Conservation (phyloP, 2,113 vertebrate species). For the Chloroceryle aenea region DNA sequence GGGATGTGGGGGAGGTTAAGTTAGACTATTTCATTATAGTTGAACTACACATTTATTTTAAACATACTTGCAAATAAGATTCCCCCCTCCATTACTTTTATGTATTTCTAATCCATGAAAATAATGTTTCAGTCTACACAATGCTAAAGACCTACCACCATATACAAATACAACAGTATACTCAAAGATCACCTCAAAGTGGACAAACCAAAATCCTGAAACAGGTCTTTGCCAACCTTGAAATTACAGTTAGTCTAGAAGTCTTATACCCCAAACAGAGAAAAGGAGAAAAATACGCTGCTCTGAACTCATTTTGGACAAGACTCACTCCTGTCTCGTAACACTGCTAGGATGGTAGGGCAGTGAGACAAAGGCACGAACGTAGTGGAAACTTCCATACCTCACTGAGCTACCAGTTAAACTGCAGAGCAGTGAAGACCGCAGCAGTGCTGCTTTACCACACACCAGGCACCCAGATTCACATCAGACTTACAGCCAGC, state of each 20-base stretch:
- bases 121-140: not conserved
- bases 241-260: not conserved
- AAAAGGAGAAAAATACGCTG: not conserved
- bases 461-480: not conserved
- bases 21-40: not conserved
- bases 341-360: not conserved
- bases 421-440: not conserved
- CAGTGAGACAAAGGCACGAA: not conserved
- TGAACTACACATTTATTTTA: not conserved
- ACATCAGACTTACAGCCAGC: not conserved
- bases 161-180: not conserved
- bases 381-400: accelerated
- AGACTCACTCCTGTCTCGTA: not conserved
- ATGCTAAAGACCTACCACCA: not conserved
- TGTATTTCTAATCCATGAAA: not conserved
- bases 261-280: not conserved
- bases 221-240: not conserved
- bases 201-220: not conserved
- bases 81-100: not conserved
- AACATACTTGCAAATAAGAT: not conserved
- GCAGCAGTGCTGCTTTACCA: not conserved
- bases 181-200: not conserved
- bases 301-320: not conserved
- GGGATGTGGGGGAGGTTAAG: not conserved
- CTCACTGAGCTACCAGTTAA: not conserved